Base-by-base conservation (phyloP, 2,113 vertebrate species). In the Ardeotis arabs region DNA sequence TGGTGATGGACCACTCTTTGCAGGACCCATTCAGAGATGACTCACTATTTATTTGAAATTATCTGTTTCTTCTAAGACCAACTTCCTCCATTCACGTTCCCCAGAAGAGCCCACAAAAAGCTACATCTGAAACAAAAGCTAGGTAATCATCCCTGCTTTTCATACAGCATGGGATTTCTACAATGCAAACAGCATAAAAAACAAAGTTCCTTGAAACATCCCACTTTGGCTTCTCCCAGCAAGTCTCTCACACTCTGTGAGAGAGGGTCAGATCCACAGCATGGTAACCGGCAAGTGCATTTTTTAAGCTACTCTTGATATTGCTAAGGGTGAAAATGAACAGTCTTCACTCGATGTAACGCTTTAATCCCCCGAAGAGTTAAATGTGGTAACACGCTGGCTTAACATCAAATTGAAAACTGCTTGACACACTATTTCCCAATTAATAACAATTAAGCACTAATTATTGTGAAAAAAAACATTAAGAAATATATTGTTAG, bases 391-490 rank as follows among this genome's bases (percentile, higher is more conserved):
- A 90, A 68, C 25, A 63, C 0, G 0, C 7, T 77, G 37, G 31
- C 24, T 90, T 82, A 88, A 84, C 1, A 4, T 15, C 68, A 86
- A 87, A 63, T 5, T 63, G 41, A 86, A 93, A 87, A 67, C 37
- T 58, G 19, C 69, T 74, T 79, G 50, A 92, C 66, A 64, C 3
- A 3, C 70, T 29, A 89, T 55, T 53, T 87, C 21, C 39, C 39
- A 63, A 62, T 92, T 95, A 11, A 69, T 85, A 96, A 89, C 62
- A 89, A 89, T 60, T 80, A 83, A 70, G 75, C 3, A 35, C 20
- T 68, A 91, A 75, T 45, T 79, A 74, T 29, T 63, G n/a, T 25
- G 29, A 60, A 37, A 64, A 50, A 77, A 60, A 79, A 37, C 9
- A 23, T 47, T 39, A 68, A 73, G 47, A 35, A 91, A 92, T 93